These are phyloP conservation scores for Hemaris fuciformis DNA, from an alignment of 2,888 invertebrate species.

Conservation along the genomic window DNA sequence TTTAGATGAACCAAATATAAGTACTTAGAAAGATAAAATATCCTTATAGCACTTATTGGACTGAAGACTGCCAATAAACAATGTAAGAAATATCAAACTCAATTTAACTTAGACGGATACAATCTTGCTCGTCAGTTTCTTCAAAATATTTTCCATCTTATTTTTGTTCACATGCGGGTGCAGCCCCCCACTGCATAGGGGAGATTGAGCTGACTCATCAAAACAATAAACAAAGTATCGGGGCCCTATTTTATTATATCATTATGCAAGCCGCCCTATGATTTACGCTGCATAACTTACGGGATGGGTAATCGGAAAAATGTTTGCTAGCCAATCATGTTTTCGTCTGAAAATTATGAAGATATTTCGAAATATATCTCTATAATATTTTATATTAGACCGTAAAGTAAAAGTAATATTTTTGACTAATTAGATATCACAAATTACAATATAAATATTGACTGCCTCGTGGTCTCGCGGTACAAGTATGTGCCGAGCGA, in stretches of 20 bases:
- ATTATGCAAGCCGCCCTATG: conserved; percentile 78
- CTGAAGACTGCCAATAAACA: not conserved
- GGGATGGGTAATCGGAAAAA: conserved; percentile 11
- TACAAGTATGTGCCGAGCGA: too few relatives aligned
- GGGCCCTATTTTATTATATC: conserved; percentile 76
- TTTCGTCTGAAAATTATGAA: not conserved
- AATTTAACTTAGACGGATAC: conserved; percentile 15
- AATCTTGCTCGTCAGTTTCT: conserved; percentile 12
- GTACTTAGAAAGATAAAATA: too few relatives aligned
- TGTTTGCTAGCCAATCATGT: not conserved
- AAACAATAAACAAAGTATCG: conserved; percentile 83
- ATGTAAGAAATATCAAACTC: not conserved
- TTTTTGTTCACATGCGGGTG: conserved; percentile 68
- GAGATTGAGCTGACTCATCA: conserved; percentile 77
- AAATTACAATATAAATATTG: too few relatives aligned
- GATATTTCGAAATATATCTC: not conserved
- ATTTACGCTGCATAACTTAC: conserved; percentile 73
- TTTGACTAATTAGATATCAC: too few relatives aligned
- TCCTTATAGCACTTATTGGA: not conserved
- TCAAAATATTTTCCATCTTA: conserved; percentile 42
- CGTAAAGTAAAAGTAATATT: too few relatives aligned
- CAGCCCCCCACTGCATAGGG: conserved; percentile 48
- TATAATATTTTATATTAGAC: too few relatives aligned
- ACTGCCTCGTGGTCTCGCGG: too few relatives aligned
- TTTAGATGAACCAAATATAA: too few relatives aligned